A percentile compares a stretch with the other conserved stretches of the same genome.
phyloP scores from a whole-genome alignment of 2,113 vertebrate genomes.

The Peromyscus californicus region DNA sequence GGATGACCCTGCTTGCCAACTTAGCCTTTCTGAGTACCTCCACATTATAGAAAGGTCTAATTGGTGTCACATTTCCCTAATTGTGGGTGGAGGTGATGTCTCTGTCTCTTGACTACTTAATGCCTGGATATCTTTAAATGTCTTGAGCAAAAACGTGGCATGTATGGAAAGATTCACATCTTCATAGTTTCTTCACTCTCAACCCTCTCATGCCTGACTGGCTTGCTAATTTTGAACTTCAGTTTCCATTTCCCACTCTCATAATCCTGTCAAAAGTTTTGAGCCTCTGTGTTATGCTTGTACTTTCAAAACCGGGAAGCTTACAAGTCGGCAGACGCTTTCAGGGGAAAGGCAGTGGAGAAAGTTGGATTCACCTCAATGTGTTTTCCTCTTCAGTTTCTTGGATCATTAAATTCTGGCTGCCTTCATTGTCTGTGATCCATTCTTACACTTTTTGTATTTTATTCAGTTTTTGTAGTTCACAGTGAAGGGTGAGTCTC shows the following conservation, averaged over 20 bases:
- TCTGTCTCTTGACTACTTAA: neutral
- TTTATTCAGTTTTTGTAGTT: constrained; percentile 26
- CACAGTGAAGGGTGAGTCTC: constrained; percentile 20
- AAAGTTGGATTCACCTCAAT: neutral
- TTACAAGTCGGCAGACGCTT: neutral
- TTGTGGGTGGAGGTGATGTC: neutral
- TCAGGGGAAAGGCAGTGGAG: neutral
- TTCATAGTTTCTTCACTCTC: neutral
- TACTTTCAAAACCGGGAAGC: neutral
- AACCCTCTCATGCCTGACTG: neutral
- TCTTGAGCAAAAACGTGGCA: neutral
- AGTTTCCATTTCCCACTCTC: neutral
- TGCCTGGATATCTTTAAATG: neutral
- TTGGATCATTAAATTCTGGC: constrained; percentile 52
- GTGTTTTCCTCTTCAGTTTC: constrained; percentile 35
- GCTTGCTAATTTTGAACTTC: constrained; percentile 34
- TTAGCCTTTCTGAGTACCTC: neutral
- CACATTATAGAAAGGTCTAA: neutral
- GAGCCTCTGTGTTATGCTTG: neutral
- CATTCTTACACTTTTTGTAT: constrained; percentile 18
- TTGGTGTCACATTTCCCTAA: neutral
- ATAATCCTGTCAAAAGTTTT: constrained; percentile 1
- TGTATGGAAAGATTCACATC: neutral
- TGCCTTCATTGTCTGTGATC: constrained; percentile 22
- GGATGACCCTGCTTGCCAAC: neutral